Conservation (phyloP, 2,888 invertebrate species). For the Branchipolynoe longqiensis region DNA sequence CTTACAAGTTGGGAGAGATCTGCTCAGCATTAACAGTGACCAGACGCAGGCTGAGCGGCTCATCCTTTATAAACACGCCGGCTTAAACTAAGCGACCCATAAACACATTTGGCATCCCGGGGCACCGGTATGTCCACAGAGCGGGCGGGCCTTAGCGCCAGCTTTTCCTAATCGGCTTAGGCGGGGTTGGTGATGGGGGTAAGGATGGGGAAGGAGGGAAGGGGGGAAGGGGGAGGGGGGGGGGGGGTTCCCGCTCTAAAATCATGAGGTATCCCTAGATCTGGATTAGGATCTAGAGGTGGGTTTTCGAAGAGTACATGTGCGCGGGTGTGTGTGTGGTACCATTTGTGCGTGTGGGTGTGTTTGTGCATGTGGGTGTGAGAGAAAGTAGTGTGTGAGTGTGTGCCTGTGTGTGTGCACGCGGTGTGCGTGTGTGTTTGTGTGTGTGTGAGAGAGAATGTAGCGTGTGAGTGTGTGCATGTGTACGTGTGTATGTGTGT, state of each 20-base stretch:
- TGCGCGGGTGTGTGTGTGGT: too few relatives aligned
- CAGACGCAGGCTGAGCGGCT: background rate
- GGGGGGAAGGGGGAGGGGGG: too few relatives aligned
- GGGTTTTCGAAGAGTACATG: too few relatives aligned
- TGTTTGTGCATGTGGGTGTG: background rate
- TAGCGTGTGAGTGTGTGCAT: background rate
- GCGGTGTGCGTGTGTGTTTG: background rate
- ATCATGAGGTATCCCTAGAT: constrained; percentile 30
- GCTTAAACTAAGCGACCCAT: constrained; percentile 48
- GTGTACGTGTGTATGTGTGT: too few relatives aligned
- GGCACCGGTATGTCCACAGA: constrained; percentile 18
- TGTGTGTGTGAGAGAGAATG: background rate
- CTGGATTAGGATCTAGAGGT: too few relatives aligned
- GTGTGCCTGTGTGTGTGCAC: background rate
- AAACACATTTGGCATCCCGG: constrained; percentile 10
- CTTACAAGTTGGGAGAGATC: constrained; percentile 37
- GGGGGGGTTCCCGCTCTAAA: constrained; percentile 35
- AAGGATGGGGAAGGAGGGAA: too few relatives aligned
- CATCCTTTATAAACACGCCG: constrained; percentile 41
- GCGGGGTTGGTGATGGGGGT: too few relatives aligned
- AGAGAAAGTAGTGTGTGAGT: background rate
- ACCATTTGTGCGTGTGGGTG: background rate
- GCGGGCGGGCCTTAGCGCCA: constrained; percentile 18
- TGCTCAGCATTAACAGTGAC: constrained; percentile 42
- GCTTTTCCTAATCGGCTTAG: constrained; percentile 43